These are phyloP conservation scores for Trichoplax adhaerens DNA, from an alignment of 37 sponge, comb jelly and placozoan genomes.

Conservation along the genomic window DNA sequence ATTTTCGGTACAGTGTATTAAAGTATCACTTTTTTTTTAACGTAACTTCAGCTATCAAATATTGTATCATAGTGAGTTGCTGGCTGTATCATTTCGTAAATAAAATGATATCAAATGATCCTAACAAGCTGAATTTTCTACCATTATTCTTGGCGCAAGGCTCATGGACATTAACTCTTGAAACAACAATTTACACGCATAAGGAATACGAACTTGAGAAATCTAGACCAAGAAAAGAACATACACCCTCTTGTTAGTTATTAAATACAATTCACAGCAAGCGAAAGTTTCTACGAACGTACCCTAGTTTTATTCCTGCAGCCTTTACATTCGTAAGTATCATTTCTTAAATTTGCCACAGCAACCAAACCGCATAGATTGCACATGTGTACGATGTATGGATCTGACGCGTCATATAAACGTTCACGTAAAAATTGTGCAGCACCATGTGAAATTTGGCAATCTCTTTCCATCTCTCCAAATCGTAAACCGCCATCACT, in stretches of 20 bases:
- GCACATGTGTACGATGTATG: slow-evolving; percentile 84
- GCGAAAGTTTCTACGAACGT: background rate
- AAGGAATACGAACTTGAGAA: slow-evolving; percentile 90
- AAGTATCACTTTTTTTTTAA: no score
- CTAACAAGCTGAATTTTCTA: background rate
- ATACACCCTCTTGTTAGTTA: background rate
- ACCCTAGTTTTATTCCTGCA: slow-evolving; percentile 98
- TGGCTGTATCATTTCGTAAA: no score
- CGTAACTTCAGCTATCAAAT: no score
- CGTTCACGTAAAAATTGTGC: slow-evolving; percentile 96
- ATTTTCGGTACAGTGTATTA: no score
- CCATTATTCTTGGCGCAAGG: slow-evolving; percentile 94
- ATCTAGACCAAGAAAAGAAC: slow-evolving; percentile 33
- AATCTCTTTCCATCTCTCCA: slow-evolving; percentile 99
- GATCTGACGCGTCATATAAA: slow-evolving; percentile 82
- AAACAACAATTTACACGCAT: slow-evolving; percentile 97
- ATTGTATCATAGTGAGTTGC: no score
- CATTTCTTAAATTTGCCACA: slow-evolving; percentile 85
- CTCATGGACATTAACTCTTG: slow-evolving; percentile 99
- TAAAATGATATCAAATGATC: no score
- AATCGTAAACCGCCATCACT: slow-evolving; percentile 98
- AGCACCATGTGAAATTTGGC: slow-evolving; percentile 98
- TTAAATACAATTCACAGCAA: background rate
- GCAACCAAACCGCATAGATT: slow-evolving; percentile 94
- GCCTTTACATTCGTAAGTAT: slow-evolving; percentile 86